Conservation (phyloP, 2,888 invertebrate genomes). For the Hanleya hanleyi region DNA sequence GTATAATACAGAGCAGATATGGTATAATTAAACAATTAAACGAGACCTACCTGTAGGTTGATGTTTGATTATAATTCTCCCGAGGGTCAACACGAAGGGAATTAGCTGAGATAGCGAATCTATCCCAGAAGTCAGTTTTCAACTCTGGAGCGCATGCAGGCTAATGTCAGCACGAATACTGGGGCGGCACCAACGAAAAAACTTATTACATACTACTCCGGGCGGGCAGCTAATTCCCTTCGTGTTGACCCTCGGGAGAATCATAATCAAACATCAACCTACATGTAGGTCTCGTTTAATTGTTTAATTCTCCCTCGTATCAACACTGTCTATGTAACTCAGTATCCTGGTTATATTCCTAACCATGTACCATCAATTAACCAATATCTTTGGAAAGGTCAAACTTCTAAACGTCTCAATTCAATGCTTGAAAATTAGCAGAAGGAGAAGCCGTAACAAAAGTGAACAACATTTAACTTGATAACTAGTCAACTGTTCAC, state of each 20-base stretch:
- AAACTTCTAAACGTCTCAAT: too few species aligned
- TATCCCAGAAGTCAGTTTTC: too few species aligned
- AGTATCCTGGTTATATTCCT: too few species aligned
- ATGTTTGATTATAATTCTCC: constrained; percentile 4
- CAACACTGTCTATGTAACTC: neutral
- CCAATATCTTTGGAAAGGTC: too few species aligned
- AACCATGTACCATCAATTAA: too few species aligned
- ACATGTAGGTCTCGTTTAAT: constrained; percentile 5
- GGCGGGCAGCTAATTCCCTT: constrained; percentile 2
- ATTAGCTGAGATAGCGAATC: constrained; percentile 2
- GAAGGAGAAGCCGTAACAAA: too few species aligned
- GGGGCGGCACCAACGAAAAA: neutral
- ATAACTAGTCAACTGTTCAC: neutral
- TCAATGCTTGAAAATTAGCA: too few species aligned
- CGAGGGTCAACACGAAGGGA: constrained; percentile 2
- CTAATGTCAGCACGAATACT: neutral
- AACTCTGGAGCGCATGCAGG: neutral
- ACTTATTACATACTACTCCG: neutral
- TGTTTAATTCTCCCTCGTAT: neutral
- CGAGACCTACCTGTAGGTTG: constrained; percentile 3
- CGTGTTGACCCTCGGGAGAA: constrained; percentile 4
- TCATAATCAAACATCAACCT: constrained; percentile 1
- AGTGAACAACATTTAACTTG: too few species aligned
- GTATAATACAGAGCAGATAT: too few species aligned
- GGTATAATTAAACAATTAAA: too few species aligned